A percentile compares a stretch with the other conserved stretches of the same genome.
Evolutionary conservation across 2,797 vertebrate genomes (phyloP).

Genomic region (Syngnathus rostellatus): DNA sequence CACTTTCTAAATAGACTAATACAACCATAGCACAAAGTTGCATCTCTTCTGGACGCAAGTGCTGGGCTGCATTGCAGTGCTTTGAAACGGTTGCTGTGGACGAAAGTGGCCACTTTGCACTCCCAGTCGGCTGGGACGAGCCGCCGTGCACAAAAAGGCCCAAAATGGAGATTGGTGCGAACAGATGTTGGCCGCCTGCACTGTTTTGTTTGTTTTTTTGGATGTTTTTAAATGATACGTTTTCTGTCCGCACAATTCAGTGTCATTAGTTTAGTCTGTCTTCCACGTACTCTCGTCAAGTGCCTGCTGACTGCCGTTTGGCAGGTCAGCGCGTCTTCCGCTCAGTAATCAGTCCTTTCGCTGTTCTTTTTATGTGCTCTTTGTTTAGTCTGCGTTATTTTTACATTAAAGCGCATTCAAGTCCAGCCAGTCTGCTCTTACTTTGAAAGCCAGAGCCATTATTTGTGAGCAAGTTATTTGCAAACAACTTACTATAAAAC

Average conservation of each 20-base stretch:
- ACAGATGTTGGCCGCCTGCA: neutral
- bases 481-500: no score
- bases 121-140: neutral
- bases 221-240: conserved; percentile 28
- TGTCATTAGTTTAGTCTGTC: no score
- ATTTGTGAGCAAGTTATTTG: neutral
- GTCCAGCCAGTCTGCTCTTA: conserved; percentile 5
- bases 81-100: neutral
- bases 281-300: conserved; percentile 23
- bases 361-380: conserved; percentile 15
- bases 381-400: conserved; percentile 48
- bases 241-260: no score
- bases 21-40: conserved; percentile 1
- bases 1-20: neutral
- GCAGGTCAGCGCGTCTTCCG: conserved; percentile 10
- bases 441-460: neutral
- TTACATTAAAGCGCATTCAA: conserved; percentile 57
- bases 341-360: neutral
- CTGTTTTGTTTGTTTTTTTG: conserved; percentile 8
- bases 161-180: neutral
- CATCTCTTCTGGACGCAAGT: neutral
- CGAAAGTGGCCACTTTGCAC: conserved; percentile 3
- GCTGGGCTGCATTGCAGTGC: neutral
- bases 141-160: neutral
- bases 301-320: conserved; percentile 50